Evolutionary conservation across 37 sponge, comb jelly and placozoan genomes (phyloP).

Genomic region (Hexactinellida sp.): DNA sequence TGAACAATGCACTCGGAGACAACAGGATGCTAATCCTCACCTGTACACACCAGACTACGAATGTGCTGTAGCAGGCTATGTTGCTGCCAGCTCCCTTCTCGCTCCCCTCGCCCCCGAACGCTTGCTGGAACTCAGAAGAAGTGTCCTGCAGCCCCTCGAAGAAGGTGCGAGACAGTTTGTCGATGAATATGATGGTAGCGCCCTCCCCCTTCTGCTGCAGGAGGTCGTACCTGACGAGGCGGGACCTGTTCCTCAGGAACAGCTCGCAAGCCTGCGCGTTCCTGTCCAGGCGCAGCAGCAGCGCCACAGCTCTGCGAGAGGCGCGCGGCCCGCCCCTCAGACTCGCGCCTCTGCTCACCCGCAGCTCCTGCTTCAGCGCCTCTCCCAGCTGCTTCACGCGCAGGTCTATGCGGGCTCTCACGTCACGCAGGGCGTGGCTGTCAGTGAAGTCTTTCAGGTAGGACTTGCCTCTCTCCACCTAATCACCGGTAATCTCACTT

Average conservation of each 20-base stretch:
- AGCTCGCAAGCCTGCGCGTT: constrained; percentile 73
- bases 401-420: constrained; percentile 46
- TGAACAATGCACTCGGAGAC: no score
- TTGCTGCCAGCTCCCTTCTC: constrained; percentile 8
- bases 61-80: constrained; percentile 60
- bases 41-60: constrained; percentile 68
- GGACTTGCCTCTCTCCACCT: constrained; percentile 34
- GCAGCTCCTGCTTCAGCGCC: constrained; percentile 72
- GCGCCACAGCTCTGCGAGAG: constrained; percentile 53
- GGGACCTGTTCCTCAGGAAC: constrained; percentile 60
- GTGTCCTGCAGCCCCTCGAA: constrained; percentile 52
- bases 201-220: constrained; percentile 73
- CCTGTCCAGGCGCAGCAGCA: constrained; percentile 53
- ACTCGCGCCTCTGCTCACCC: constrained; percentile 54
- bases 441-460: constrained; percentile 47
- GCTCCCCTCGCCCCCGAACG: constrained; percentile 31
- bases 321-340: constrained; percentile 69
- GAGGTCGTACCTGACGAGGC: constrained; percentile 41
- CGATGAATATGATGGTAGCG: constrained; percentile 57
- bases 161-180: constrained; percentile 56
- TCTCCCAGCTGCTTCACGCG: constrained; percentile 39
- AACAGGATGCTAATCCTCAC: no score
- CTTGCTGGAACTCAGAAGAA: constrained; percentile 60
- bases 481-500: background rate
- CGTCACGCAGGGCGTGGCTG: constrained; percentile 46